Base-by-base conservation (phyloP, 2,888 invertebrate species). In the Escarpia spicata region DNA sequence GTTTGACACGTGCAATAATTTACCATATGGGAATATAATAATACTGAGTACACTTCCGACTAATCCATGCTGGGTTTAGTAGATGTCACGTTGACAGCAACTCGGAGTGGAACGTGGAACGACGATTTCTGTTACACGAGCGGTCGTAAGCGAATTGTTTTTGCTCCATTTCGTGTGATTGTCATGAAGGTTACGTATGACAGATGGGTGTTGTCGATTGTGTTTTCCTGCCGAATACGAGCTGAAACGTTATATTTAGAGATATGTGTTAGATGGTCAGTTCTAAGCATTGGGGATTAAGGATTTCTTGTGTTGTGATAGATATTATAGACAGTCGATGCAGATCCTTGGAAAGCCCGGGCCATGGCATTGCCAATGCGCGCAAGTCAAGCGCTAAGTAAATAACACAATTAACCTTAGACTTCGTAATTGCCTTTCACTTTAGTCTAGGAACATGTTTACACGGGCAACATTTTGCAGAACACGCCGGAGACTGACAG, bases 1-100 rank as follows among this genome's bases (percentile, higher is more conserved):
- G 75, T 75, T 75, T 75, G 75, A 75, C 75, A 75, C 75, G 75
- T 75, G 75, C 75, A 75, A 75, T 75, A 75, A 75, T 75, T 75
- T 75, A 75, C 75, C 75, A 75, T n/a, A 75, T 26, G 75, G 75
- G 75, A 26, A 75, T 75, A 75, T n/a, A 75, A 26, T 75, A 75
- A 75, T 75, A 75, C 19, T 26, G 75, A 75, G 75, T 26, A 75
- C 3, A 75, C 75, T 75, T 75, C 75, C 26, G 75, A 75, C n/a
- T 75, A 26, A 75, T 75, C 75, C 75, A 75, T 75, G 75, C 75
- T 75, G 75, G 75, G 75, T 75, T 75, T 75, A 75, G 75, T 75
- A 26, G 75, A 75, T 75, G 75, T 75, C 75, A 75, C 75, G 75
- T 26, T 75, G 75, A 75, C 75, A 75, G 75, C 75, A 75, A n/a